Percentiles rank a stretch among this genome's conserved stretches.
Conservation (phyloP, 1,140 invertebrate genomes). For the Microplitis mediator region DNA sequence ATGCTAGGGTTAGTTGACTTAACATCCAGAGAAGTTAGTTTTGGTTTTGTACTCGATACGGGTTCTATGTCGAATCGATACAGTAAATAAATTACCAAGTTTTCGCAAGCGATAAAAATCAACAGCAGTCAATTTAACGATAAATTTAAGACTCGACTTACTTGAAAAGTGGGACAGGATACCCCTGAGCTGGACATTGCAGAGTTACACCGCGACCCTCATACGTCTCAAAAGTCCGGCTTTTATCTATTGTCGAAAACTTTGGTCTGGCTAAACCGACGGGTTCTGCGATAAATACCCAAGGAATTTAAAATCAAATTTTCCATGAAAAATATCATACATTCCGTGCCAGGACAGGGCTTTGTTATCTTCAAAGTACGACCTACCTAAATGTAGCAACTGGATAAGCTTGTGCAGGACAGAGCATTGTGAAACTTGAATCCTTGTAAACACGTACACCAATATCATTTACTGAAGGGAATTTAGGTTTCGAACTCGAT, state of each 20-base stretch:
- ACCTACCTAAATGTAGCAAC: slow-evolving; percentile 69
- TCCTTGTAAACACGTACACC: slow-evolving; percentile 44
- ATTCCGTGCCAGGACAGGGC: slow-evolving; percentile 25
- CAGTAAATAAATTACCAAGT: background rate
- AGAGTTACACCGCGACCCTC: slow-evolving; percentile 52
- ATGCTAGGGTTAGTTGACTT: slow-evolving; percentile 55
- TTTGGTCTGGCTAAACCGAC: slow-evolving; percentile 65
- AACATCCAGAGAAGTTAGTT: slow-evolving; percentile 61
- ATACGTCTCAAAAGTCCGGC: slow-evolving; percentile 54
- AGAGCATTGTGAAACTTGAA: slow-evolving; percentile 65
- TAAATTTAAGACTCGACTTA: slow-evolving; percentile 44
- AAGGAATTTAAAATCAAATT: background rate
- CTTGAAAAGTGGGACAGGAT: slow-evolving; percentile 69
- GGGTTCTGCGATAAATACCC: slow-evolving; percentile 57
- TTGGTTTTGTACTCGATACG: slow-evolving; percentile 63
- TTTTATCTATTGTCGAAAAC: slow-evolving; percentile 61
- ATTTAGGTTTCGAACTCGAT: slow-evolving; percentile 48
- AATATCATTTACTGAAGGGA: slow-evolving; percentile 50
- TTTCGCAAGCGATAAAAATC: background rate
- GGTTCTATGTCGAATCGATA: slow-evolving; percentile 55
- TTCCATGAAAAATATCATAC: background rate
- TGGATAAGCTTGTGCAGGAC: slow-evolving; percentile 71
- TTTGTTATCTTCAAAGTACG: background rate
- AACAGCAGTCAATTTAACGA: background rate
- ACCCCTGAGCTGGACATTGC: slow-evolving; percentile 66